phyloP scores from a whole-genome alignment of 92 coral and sea anemone species.

The Zoanthus sociatus region DNA sequence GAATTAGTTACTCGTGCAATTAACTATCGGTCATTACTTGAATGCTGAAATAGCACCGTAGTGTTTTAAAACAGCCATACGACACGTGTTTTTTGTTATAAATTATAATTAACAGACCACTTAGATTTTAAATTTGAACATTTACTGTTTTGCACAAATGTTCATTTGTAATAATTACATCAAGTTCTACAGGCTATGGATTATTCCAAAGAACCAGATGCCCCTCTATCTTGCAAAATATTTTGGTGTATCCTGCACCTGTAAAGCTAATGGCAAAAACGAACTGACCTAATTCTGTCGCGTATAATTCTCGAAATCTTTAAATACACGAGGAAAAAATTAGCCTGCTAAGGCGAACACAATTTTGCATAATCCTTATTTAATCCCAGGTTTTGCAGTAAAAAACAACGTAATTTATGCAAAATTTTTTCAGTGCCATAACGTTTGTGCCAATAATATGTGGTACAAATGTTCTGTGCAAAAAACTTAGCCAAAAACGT shows the following conservation, averaged over 20 bases:
- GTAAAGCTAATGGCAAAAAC: not conserved
- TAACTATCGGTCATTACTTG: not conserved
- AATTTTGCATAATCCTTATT: not conserved
- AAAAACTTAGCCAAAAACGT: not conserved
- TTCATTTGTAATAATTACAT: not conserved
- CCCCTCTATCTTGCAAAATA: not conserved
- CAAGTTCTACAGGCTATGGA: not conserved
- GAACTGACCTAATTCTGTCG: not conserved
- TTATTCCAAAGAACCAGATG: not conserved
- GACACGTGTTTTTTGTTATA: slow-evolving; percentile 34
- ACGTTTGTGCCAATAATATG: not conserved
- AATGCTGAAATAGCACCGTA: too few species aligned
- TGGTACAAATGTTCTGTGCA: not conserved
- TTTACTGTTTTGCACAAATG: not conserved
- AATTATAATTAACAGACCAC: not conserved
- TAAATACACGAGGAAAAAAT: not conserved
- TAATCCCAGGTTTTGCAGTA: not conserved
- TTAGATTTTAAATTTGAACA: not conserved
- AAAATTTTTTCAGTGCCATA: not conserved
- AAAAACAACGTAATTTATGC: not conserved
- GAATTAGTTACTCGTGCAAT: not conserved
- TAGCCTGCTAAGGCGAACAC: not conserved
- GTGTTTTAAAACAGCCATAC: not conserved
- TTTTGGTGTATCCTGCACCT: not conserved
- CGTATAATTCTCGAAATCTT: not conserved